phyloP scores from a whole-genome alignment of 1,140 invertebrate genomes.

The Amyelois transitella region DNA sequence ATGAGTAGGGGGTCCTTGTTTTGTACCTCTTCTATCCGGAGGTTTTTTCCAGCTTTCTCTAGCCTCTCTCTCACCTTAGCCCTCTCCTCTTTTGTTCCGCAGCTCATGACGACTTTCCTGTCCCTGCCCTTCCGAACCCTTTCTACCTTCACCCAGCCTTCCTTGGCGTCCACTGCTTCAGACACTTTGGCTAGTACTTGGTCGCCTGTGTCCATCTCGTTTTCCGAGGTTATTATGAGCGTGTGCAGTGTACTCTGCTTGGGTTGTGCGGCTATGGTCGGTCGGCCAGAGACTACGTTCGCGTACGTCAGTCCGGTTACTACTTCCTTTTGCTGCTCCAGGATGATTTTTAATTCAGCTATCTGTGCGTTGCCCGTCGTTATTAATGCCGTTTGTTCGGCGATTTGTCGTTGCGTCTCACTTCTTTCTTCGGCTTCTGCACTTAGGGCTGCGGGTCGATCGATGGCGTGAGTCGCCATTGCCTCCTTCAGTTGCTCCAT shows the following conservation, averaged over 20 bases:
- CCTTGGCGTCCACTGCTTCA: not conserved
- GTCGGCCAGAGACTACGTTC: constrained; percentile 17
- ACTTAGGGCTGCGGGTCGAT: no score
- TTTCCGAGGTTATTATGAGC: no score
- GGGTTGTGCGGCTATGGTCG: not conserved
- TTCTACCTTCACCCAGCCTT: constrained; percentile 3
- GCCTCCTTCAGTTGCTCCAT: no score
- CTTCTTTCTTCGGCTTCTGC: no score
- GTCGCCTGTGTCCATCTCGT: constrained; percentile 7
- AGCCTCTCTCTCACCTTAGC: constrained; percentile 5
- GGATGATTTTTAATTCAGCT: no score
- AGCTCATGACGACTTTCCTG: constrained; percentile 9
- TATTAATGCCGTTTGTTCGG: constrained; percentile 4
- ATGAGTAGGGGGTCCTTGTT: constrained; percentile 17
- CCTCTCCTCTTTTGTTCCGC: constrained; percentile 5
- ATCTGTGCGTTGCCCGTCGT: no score
- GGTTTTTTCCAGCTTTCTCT: not conserved
- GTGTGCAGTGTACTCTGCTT: no score
- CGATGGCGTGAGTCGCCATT: no score
- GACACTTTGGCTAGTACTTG: constrained; percentile 3
- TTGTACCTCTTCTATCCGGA: constrained; percentile 12
- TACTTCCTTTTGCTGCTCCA: constrained; percentile 7
- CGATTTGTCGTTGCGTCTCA: constrained; percentile 18
- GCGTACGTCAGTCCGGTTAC: constrained; percentile 11
- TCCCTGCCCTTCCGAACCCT: constrained; percentile 11